These are phyloP conservation scores for Monoplex corrugatus DNA, from an alignment of 2,888 invertebrate genomes.

Conservation along the genomic window DNA sequence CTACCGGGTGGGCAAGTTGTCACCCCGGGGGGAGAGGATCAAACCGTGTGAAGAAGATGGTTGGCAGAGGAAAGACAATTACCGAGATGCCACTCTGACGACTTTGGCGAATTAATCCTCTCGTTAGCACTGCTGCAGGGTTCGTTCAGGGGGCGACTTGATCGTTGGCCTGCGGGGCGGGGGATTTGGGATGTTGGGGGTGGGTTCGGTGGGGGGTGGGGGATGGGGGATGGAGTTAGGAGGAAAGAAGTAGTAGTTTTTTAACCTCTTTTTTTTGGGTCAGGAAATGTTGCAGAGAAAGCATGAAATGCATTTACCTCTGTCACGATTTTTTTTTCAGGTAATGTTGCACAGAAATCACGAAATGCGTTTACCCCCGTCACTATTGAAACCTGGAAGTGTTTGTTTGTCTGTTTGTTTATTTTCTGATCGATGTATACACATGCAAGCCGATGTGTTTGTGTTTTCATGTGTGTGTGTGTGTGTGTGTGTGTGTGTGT, in stretches of 20 bases:
- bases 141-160: not conserved
- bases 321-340: too few relatives aligned
- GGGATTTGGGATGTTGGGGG: not conserved
- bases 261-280: too few relatives aligned
- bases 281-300: too few relatives aligned
- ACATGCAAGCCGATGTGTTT: not conserved
- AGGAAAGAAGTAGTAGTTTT: not conserved
- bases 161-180: too few relatives aligned
- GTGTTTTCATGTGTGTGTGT: not conserved
- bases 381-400: too few relatives aligned
- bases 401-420: too few relatives aligned
- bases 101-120: constrained; percentile 33
- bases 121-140: constrained; percentile 25
- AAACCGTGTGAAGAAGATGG: not conserved
- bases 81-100: constrained; percentile 44
- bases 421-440: too few relatives aligned
- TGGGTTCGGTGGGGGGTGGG: not conserved
- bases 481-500: not conserved
- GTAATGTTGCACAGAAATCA: too few relatives aligned
- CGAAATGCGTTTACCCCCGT: too few relatives aligned
- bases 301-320: too few relatives aligned
- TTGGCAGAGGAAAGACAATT: constrained; percentile 48
- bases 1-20: constrained; percentile 43
- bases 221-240: not conserved
- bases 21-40: constrained; percentile 33